Evolutionary conservation across 2,113 vertebrate genomes (phyloP).

Genomic region (Limanda limanda): DNA sequence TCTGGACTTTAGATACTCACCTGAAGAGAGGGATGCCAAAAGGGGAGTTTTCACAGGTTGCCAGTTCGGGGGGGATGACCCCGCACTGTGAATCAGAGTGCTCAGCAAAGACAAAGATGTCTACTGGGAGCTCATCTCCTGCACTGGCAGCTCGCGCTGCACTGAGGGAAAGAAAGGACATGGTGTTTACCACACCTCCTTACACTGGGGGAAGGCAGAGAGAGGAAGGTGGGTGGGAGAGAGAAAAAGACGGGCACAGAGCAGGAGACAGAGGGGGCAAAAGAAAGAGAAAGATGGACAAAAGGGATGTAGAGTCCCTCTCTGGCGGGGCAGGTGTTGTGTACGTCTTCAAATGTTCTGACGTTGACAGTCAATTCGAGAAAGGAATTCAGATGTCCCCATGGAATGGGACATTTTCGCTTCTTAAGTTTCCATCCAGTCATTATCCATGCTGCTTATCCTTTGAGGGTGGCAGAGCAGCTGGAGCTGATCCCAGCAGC

Average conservation of each 20-base stretch:
- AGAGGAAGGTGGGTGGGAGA: slow-evolving; percentile 8
- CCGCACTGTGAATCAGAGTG: slow-evolving; percentile 85
- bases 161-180: slow-evolving; percentile 91
- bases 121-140: slow-evolving; percentile 88
- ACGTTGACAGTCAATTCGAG: neutral
- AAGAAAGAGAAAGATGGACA: slow-evolving; percentile 5
- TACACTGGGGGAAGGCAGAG: slow-evolving; percentile 46
- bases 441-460: neutral
- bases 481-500: neutral
- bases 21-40: slow-evolving; percentile 87
- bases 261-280: neutral
- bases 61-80: slow-evolving; percentile 82
- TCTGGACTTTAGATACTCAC: slow-evolving; percentile 82
- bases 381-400: neutral
- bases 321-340: neutral
- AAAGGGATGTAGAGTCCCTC: slow-evolving; percentile 12
- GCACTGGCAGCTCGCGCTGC: slow-evolving; percentile 88
- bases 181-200: slow-evolving; percentile 80
- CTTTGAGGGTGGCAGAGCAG: neutral
- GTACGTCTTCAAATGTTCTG: slow-evolving; percentile 21
- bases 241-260: neutral
- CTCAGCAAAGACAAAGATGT: slow-evolving; percentile 90
- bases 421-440: slow-evolving; percentile 8
- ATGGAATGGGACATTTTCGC: slow-evolving; percentile 1
- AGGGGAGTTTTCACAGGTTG: slow-evolving; percentile 85